Percentiles rank a stretch among this genome's conserved stretches.
These are phyloP conservation scores for Rambutsinella grinnellia DNA, from an alignment of 2,888 invertebrate genomes.

Conservation along the genomic window DNA sequence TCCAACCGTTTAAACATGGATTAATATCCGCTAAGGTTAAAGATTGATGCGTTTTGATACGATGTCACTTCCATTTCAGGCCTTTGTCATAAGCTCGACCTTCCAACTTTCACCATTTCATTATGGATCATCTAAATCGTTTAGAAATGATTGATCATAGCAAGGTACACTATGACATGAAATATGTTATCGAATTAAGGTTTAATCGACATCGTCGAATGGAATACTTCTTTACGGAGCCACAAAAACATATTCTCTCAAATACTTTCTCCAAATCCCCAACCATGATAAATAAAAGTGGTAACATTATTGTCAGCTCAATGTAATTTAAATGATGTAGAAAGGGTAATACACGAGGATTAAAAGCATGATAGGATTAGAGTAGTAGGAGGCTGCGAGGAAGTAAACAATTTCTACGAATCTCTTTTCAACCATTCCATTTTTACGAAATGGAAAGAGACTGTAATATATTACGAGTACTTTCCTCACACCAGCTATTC, in stretches of 20 bases:
- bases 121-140: conserved; percentile 30
- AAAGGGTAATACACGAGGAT: conserved; percentile 48
- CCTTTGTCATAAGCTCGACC: too few relatives aligned
- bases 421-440: too few relatives aligned
- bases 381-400: background rate
- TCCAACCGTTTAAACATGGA: background rate
- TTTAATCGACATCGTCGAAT: too few relatives aligned
- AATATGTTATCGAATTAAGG: too few relatives aligned
- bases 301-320: conserved; percentile 49
- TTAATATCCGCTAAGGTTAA: background rate
- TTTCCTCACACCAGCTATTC: background rate
- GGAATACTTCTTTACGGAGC: too few relatives aligned
- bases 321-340: conserved; percentile 50
- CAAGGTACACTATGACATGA: too few relatives aligned
- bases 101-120: too few relatives aligned
- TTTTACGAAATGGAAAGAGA: too few relatives aligned
- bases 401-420: background rate
- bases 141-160: too few relatives aligned
- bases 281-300: too few relatives aligned
- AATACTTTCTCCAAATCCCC: too few relatives aligned
- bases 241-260: too few relatives aligned
- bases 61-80: background rate
- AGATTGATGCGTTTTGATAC: background rate
- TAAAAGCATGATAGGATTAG: conserved; percentile 48
- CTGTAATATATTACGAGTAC: background rate